Conservation (phyloP, 23 tunicate species). For the Halocynthia roretzi region DNA sequence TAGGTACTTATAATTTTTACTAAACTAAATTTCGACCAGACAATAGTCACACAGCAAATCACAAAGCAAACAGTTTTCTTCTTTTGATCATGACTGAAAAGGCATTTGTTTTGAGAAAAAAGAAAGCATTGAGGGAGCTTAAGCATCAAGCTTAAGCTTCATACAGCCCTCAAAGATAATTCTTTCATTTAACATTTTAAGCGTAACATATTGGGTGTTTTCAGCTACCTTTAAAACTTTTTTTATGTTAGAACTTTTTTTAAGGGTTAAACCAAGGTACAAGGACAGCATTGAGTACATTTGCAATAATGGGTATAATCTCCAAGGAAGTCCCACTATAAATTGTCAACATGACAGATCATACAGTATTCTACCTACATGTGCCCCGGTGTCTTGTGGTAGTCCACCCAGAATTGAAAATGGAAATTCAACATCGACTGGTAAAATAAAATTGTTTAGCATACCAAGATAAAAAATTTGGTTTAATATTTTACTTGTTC, state of each 20-base stretch:
- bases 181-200: too few species aligned
- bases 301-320: conserved; percentile 11
- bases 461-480: too few species aligned
- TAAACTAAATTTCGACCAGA: too few species aligned
- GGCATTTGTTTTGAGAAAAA: too few species aligned
- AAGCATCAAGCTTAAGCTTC: too few species aligned
- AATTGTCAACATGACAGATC: conserved; percentile 14
- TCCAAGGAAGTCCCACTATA: conserved; percentile 8
- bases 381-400: conserved; percentile 73
- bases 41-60: background rate
- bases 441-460: background rate
- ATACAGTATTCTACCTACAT: conserved; percentile 31
- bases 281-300: conserved; percentile 5
- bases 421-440: conserved; percentile 3
- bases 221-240: background rate
- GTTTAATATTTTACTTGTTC: too few species aligned
- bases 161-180: too few species aligned
- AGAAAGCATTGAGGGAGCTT: too few species aligned
- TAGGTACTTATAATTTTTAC: too few species aligned
- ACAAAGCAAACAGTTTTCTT: background rate
- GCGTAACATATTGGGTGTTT: background rate
- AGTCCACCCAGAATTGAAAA: conserved; percentile 26
- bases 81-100: background rate
- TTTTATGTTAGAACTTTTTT: background rate
- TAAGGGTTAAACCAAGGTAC: conserved; percentile 10